A percentile compares a stretch with the other conserved stretches of the same genome.
Conservation (phyloP, 2,113 vertebrate species). For the Paradisaea rubra region DNA sequence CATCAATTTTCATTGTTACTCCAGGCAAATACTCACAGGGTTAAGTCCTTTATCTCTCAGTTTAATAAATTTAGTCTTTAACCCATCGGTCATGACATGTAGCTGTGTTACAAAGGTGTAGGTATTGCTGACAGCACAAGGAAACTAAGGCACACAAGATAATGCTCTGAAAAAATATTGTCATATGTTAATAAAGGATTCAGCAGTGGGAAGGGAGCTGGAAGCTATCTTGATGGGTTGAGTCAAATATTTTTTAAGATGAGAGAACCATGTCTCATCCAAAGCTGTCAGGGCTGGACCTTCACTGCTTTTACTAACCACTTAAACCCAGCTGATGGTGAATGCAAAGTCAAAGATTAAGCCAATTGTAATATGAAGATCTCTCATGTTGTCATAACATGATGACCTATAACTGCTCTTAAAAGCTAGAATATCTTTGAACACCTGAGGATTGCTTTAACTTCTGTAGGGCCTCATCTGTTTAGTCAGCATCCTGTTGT, state of each 20-base stretch:
- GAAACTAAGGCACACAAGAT: background rate
- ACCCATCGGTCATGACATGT: background rate
- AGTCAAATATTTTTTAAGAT: background rate
- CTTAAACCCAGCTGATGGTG: background rate
- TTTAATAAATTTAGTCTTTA: constrained; percentile 22
- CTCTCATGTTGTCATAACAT: background rate
- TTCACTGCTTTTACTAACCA: background rate
- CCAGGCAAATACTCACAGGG: background rate
- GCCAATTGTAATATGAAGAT: background rate
- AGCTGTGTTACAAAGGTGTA: background rate
- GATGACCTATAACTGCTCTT: background rate
- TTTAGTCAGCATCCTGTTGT: background rate
- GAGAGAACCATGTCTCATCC: background rate
- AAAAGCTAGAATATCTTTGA: background rate
- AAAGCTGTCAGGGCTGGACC: background rate
- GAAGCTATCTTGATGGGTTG: background rate
- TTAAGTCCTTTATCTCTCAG: background rate
- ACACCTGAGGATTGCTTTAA: background rate
- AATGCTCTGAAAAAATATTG: background rate
- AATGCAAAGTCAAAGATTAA: background rate
- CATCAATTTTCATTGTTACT: background rate
- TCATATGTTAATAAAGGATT: background rate
- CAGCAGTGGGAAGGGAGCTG: background rate
- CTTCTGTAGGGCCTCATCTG: background rate
- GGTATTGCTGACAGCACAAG: background rate